phyloP scores from a whole-genome alignment of 2,797 vertebrate genomes.

The Xiphophorus birchmanni region DNA sequence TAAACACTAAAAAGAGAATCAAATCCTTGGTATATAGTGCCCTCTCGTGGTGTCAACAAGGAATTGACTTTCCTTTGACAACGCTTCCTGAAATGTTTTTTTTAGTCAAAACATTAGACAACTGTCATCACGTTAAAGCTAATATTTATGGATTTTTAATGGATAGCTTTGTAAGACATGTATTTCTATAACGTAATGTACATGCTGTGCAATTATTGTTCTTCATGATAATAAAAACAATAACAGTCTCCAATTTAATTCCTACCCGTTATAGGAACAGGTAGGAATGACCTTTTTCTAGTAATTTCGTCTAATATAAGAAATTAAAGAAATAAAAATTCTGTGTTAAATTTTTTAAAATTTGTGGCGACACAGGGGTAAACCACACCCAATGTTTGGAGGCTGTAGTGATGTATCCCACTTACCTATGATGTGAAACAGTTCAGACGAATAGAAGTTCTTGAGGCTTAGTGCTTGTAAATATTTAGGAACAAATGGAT shows the following conservation, averaged over 20 bases:
- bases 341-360: no score
- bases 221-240: not conserved
- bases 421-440: not conserved
- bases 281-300: no score
- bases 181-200: not conserved
- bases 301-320: no score
- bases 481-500: not conserved
- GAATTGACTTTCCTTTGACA: not conserved
- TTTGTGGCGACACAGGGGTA: no score
- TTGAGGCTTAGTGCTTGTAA: not conserved
- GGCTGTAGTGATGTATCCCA: not conserved
- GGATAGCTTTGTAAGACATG: not conserved
- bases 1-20: not conserved
- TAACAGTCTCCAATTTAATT: not conserved
- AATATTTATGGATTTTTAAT: not conserved
- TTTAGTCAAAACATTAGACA: not conserved
- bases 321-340: no score
- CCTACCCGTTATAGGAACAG: no score
- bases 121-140: not conserved
- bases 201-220: not conserved
- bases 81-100: not conserved
- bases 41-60: slow-evolving; percentile 3
- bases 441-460: not conserved
- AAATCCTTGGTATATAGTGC: not conserved
- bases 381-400: no score